Percentiles rank a stretch among this genome's conserved stretches.
Conservation (phyloP, 2,113 vertebrate genomes). For the Empidonax alnorum region DNA sequence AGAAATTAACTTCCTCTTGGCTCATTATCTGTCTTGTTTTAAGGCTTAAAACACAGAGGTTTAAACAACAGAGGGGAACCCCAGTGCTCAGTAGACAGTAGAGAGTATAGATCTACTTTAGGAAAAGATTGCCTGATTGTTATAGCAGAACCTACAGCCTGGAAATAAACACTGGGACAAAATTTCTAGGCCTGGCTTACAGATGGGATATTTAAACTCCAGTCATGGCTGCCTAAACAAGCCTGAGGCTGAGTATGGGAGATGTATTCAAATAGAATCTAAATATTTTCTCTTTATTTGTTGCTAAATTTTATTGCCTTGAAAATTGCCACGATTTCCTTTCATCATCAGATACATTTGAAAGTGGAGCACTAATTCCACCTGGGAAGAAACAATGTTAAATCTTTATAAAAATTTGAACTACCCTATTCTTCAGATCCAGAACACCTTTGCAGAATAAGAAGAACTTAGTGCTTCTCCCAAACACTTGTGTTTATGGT, state of each 20-base stretch:
- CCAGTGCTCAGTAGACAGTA: neutral
- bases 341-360: neutral
- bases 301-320: neutral
- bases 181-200: neutral
- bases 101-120: conserved; percentile 7
- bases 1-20: neutral
- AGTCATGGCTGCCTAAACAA: neutral
- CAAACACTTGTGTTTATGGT: neutral
- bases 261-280: neutral
- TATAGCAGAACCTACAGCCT: neutral
- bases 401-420: neutral
- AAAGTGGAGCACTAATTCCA: neutral
- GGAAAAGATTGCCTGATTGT: too few species aligned
- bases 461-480: neutral
- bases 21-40: neutral
- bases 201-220: neutral
- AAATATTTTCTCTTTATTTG: neutral
- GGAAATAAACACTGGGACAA: neutral
- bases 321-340: neutral
- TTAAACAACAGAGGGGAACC: neutral
- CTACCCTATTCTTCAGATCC: neutral
- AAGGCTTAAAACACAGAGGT: neutral
- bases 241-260: neutral
- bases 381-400: neutral
- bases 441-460: neutral